Percentiles rank a stretch among this genome's conserved stretches.
Conservation (phyloP, 2,888 invertebrate species). For the Trissolcus brochymenae region DNA sequence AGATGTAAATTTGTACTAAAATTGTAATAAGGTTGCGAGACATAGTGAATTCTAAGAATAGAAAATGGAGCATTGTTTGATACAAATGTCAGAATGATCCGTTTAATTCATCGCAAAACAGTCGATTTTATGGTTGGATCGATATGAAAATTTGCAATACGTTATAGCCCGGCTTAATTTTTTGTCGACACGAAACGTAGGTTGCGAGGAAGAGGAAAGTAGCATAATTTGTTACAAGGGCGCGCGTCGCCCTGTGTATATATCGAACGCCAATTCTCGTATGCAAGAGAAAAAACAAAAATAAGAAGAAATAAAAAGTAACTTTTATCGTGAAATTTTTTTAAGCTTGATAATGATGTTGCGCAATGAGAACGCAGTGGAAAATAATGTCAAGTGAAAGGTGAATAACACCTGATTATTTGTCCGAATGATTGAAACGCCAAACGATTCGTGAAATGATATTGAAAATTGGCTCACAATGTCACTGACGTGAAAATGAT, state of each 20-base stretch:
- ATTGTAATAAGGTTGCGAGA: conserved; percentile 21
- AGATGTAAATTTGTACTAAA: conserved; percentile 7
- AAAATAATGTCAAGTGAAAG: conserved; percentile 49
- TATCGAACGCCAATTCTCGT: no score
- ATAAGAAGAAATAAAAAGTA: no score
- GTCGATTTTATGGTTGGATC: conserved; percentile 26
- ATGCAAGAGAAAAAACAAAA: no score
- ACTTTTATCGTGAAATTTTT: no score
- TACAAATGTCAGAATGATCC: conserved; percentile 51
- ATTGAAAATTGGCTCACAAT: conserved; percentile 10
- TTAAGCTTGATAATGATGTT: conserved; percentile 2
- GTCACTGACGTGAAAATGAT: conserved; percentile 10
- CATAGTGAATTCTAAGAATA: conserved; percentile 40
- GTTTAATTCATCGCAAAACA: conserved; percentile 29
- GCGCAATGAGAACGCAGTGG: conserved; percentile 23
- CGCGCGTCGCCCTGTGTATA: no score
- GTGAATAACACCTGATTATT: conserved; percentile 36
- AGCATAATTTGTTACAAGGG: no score
- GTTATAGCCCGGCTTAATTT: conserved; percentile 5
- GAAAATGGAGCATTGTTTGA: conserved; percentile 44
- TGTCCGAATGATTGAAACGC: conserved; percentile 36
- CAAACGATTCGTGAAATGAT: conserved; percentile 8
- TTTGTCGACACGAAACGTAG: conserved; percentile 1
- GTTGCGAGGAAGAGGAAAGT: no score
- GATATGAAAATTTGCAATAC: conserved; percentile 32